Evolutionary conservation across 2,113 vertebrate genomes (phyloP).

Genomic region (Crotalus horridus): DNA sequence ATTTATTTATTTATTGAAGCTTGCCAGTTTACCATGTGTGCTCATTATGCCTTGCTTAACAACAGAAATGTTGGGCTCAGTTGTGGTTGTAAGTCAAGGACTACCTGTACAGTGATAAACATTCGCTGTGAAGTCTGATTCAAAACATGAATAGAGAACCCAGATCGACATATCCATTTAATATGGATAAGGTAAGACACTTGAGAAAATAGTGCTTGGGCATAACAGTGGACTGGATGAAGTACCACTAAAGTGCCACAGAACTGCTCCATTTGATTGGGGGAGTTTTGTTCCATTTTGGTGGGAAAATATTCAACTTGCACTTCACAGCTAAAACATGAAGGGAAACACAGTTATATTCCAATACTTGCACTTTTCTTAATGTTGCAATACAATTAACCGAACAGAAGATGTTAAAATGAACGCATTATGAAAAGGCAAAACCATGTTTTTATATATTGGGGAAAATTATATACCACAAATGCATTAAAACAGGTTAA

Average conservation of each 20-base stretch:
- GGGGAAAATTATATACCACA: neutral
- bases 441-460: neutral
- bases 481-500: neutral
- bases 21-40: accelerated
- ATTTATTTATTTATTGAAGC: neutral
- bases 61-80: neutral
- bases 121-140: neutral
- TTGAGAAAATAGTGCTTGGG: neutral
- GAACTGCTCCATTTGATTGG: neutral
- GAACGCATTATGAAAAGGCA: neutral
- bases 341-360: neutral
- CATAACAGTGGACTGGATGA: neutral
- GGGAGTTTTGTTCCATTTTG: neutral
- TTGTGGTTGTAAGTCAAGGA: neutral
- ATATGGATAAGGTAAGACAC: neutral
- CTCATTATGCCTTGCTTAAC: neutral
- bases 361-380: neutral
- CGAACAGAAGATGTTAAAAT: neutral
- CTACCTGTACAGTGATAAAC: neutral
- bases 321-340: neutral
- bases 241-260: neutral
- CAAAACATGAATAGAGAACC: neutral
- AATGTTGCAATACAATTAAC: neutral
- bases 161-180: neutral
- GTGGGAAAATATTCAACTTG: neutral